Evolutionary conservation across 2,888 invertebrate genomes (phyloP).

Genomic region (Ormia ochracea): DNA sequence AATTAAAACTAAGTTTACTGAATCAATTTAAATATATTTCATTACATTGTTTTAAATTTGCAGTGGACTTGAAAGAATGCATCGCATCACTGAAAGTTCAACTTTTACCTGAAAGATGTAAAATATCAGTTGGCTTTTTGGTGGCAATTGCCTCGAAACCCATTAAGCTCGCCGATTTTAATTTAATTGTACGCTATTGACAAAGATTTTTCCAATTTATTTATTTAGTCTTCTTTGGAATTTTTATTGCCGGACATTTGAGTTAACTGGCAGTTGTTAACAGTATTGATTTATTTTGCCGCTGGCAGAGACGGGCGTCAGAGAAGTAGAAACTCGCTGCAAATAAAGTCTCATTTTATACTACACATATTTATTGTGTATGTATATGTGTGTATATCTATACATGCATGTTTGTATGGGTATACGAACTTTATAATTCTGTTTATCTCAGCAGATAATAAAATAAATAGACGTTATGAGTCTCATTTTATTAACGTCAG

Average conservation of each 20-base stretch:
- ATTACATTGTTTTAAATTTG: no score
- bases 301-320: background rate
- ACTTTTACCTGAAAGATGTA: no score
- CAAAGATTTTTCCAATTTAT: background rate
- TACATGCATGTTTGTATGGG: no score
- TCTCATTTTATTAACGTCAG: background rate
- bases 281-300: background rate
- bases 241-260: background rate
- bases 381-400: no score
- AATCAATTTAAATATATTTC: no score
- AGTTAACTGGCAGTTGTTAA: background rate
- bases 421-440: background rate
- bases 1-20: no score
- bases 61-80: no score
- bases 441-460: constrained; percentile 17
- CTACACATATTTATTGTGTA: constrained; percentile 4
- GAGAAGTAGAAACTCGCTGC: background rate
- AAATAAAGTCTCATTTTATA: background rate
- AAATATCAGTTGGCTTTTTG: no score
- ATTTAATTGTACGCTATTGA: background rate
- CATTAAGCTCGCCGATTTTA: background rate
- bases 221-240: background rate
- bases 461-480: constrained; percentile 39
- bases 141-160: no score
- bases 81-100: no score